Evolutionary conservation across 2,888 invertebrate genomes (phyloP).

Genomic region (Drosophila putrida): DNA sequence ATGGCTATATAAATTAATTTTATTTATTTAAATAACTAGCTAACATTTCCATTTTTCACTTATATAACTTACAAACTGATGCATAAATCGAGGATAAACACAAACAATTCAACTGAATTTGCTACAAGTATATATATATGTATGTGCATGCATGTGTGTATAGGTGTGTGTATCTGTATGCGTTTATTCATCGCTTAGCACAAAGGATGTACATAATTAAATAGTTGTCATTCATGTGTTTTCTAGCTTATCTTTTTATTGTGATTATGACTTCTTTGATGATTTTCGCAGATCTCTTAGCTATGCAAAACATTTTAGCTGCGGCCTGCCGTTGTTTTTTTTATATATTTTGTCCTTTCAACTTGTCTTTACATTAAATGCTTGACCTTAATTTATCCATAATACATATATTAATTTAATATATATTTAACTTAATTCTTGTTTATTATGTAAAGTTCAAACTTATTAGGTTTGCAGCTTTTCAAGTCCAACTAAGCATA

Average conservation of each 20-base stretch:
- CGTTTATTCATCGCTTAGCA: conserved; percentile 33
- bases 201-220: conserved; percentile 47
- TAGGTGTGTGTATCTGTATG: conserved; percentile 6
- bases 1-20: conserved; percentile 57
- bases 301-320: conserved; percentile 58
- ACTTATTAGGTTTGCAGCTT: conserved; percentile 48
- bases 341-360: not conserved
- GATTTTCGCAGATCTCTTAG: conserved; percentile 19
- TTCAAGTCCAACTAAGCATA: conserved; percentile 78
- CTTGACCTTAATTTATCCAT: conserved; percentile 63
- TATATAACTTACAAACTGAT: conserved; percentile 53
- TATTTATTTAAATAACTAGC: conserved; percentile 78
- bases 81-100: conserved; percentile 46
- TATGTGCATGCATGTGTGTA: conserved; percentile 6
- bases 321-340: conserved; percentile 64
- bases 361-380: conserved; percentile 60
- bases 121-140: conserved; percentile 41
- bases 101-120: conserved; percentile 66
- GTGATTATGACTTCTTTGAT: conserved; percentile 16
- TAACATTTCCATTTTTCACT: conserved; percentile 61
- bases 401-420: conserved; percentile 24
- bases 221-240: conserved; percentile 23
- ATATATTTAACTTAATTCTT: conserved; percentile 32
- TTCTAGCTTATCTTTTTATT: conserved; percentile 13
- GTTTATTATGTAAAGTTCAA: conserved; percentile 22